Evolutionary conservation across 2,113 vertebrate species (phyloP).

Genomic region (Apodemus speciosus): DNA sequence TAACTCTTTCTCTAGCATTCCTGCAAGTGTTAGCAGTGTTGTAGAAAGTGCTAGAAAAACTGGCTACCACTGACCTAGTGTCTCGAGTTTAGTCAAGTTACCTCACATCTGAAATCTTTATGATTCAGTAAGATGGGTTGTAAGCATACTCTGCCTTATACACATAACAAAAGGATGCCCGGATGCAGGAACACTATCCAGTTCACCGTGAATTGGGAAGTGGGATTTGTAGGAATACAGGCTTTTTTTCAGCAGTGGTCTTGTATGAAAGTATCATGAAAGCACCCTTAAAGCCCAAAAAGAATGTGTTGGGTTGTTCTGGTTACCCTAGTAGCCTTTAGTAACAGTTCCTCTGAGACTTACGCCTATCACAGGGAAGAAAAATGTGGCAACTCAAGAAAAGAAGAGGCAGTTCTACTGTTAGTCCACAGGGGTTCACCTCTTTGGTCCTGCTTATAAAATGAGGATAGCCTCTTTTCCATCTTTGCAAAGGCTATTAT

Average conservation of each 20-base stretch:
- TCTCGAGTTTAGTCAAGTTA: neutral
- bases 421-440: neutral
- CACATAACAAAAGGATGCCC: neutral
- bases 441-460: neutral
- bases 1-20: neutral
- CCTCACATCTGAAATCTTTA: neutral
- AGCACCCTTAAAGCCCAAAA: neutral
- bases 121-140: neutral
- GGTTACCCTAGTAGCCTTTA: neutral
- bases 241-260: neutral
- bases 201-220: neutral
- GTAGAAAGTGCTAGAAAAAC: neutral
- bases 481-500: neutral
- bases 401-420: neutral
- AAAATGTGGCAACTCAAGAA: neutral
- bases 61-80: neutral
- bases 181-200: neutral
- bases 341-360: neutral
- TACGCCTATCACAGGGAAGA: neutral
- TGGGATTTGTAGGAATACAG: neutral
- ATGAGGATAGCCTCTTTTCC: neutral
- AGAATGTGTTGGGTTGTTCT: neutral
- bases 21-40: neutral
- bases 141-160: neutral
- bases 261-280: neutral